phyloP scores from a whole-genome alignment of 2,888 invertebrate species.

The Netelia virgata region DNA sequence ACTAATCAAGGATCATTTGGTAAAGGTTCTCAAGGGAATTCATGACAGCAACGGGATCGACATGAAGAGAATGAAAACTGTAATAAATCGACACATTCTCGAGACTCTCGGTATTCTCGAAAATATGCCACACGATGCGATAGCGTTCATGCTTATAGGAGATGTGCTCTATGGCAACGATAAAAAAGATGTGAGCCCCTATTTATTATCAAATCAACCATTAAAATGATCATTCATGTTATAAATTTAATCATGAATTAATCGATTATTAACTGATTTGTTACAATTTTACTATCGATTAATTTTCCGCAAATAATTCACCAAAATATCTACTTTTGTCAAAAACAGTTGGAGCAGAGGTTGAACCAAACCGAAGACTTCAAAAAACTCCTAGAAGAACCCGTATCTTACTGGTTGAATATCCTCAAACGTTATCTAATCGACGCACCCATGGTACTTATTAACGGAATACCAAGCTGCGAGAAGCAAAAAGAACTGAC shows the following conservation, averaged over 20 bases:
- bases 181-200: slow-evolving; percentile 89
- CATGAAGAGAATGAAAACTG: slow-evolving; percentile 90
- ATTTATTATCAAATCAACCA: neutral
- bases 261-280: neutral
- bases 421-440: slow-evolving; percentile 90
- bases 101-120: slow-evolving; percentile 91
- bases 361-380: slow-evolving; percentile 89
- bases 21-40: slow-evolving; percentile 85
- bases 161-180: slow-evolving; percentile 93
- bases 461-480: slow-evolving; percentile 89
- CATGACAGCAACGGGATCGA: slow-evolving; percentile 87
- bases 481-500: slow-evolving; percentile 89
- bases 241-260: neutral
- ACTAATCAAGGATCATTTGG: slow-evolving; percentile 87
- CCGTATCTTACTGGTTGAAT: slow-evolving; percentile 90
- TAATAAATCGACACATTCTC: slow-evolving; percentile 90
- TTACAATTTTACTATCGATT: neutral
- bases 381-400: slow-evolving; percentile 88
- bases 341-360: slow-evolving; percentile 88
- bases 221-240: neutral
- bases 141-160: slow-evolving; percentile 92
- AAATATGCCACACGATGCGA: slow-evolving; percentile 90
- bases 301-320: slow-evolving; percentile 1
- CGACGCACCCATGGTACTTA: slow-evolving; percentile 87
- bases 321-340: slow-evolving; percentile 25